Evolutionary conservation across 2,113 vertebrate genomes (phyloP).

Genomic region (Psephotus haematonotus): DNA sequence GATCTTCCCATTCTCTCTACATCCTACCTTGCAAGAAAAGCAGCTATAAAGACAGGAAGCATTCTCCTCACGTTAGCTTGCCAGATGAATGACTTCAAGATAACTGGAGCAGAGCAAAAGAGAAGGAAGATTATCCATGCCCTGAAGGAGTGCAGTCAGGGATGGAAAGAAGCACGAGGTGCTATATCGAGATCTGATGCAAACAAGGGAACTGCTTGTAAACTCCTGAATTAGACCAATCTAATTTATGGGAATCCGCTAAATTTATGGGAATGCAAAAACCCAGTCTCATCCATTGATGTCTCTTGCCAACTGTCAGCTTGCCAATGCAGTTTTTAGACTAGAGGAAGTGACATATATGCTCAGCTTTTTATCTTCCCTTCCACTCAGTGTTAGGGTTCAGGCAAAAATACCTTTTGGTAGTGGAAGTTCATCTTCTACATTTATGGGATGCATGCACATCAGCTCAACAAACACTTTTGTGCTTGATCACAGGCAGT

Average conservation of each 20-base stretch:
- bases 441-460: not conserved
- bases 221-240: slow-evolving; percentile 10
- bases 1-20: not conserved
- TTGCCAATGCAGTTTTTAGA: slow-evolving; percentile 31
- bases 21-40: not conserved
- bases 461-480: not conserved
- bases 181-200: not conserved
- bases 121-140: not conserved
- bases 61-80: not conserved
- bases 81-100: not conserved
- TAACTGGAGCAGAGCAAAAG: not conserved
- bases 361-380: not conserved
- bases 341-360: not conserved
- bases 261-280: slow-evolving; percentile 15
- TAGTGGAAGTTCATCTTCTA: not conserved
- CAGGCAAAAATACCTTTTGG: not conserved
- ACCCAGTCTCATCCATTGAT: not conserved
- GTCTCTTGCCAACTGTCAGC: not conserved
- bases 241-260: not conserved
- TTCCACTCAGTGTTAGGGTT: not conserved
- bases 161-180: not conserved
- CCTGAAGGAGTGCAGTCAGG: not conserved
- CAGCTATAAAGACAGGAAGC: not conserved
- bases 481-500: not conserved
- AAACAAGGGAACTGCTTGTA: not conserved